A percentile compares a stretch with the other conserved stretches of the same genome.
Evolutionary conservation across 2,888 invertebrate genomes (phyloP).

Genomic region (Bombyx huttoni): DNA sequence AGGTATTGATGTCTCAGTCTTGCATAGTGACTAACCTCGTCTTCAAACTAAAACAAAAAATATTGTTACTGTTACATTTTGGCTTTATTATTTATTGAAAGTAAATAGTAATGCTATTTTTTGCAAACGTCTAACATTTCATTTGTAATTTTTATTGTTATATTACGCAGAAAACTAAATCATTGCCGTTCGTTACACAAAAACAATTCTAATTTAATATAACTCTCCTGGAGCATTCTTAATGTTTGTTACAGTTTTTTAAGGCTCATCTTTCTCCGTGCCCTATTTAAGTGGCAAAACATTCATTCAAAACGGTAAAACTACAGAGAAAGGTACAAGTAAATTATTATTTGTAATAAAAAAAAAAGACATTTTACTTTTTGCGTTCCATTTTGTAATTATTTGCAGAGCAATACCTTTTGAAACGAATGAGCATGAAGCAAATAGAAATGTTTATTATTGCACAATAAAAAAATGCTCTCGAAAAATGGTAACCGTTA

Average conservation of each 20-base stretch:
- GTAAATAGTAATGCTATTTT: background rate
- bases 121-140: background rate
- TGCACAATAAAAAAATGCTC: conserved; percentile 17
- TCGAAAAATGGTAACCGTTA: conserved; percentile 26
- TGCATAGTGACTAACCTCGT: too few relatives aligned
- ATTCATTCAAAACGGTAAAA: conserved; percentile 39
- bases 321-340: conserved; percentile 23
- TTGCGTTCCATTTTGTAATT: conserved; percentile 60
- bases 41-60: too few relatives aligned
- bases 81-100: background rate
- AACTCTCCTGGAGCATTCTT: conserved; percentile 25
- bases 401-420: conserved; percentile 39
- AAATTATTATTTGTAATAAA: conserved; percentile 19
- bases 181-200: background rate
- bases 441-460: conserved; percentile 60
- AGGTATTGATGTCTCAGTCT: too few relatives aligned
- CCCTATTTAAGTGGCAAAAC: conserved; percentile 33
- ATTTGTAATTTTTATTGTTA: background rate
- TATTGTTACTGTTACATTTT: too few relatives aligned
- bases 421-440: conserved; percentile 17
- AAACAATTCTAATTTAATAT: conserved; percentile 17
- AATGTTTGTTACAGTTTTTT: conserved; percentile 25
- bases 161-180: background rate
- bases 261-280: conserved; percentile 24
- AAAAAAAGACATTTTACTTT: conserved; percentile 29